Base-by-base conservation (phyloP, 2,113 vertebrate species). In the Xyliphius kryptos region DNA sequence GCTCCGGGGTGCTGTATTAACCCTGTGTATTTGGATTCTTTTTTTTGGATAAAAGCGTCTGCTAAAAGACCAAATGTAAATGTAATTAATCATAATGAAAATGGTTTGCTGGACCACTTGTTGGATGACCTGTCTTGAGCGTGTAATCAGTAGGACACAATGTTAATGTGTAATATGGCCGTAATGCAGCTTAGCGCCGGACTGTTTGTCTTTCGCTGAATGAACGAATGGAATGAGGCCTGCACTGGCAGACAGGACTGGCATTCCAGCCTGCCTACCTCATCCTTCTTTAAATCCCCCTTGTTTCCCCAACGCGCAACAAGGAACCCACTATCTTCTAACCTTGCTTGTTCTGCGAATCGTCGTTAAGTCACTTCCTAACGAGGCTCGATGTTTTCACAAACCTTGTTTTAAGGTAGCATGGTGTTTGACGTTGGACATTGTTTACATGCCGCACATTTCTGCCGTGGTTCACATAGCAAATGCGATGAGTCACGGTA, bases 251-350 rank as follows among this genome's bases (percentile, higher is more conserved):
- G 53, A 21, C 62, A 2, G 40, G 43, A 43, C 52, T 56, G 54
- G 54, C 46, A 66, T 66, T 66, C 63, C 63, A 41, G 63, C 46
- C 37, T 6, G 4, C 44, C 54, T 57, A 57, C 54, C 46, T 66
- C 63, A 57, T 66, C 54, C 36, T 50, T 53, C 36, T 20, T 32
- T 22, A 66, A 66, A 66, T 66, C 64, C 38, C 55, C 55, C 37
- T 51, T 54, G 58, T 58, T 58, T 47, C n/a, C 41, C 54, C 37
- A 66, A 43, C 63, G 57, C 44, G 22, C 55, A 58, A 15, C 56
- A 36, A 19, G 32, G 32, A 20, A 59, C 47, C 48, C 56, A 12
- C 16, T 2, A 8, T 7, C 20, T 38, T 11, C 5, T 8, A 50
- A 50, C 11, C 17, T 6, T 6, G 22, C 22, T 6, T 3, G 22